Evolutionary conservation across 2,888 invertebrate genomes (phyloP), one percentile per base, ranked within the genome.

Genomic region (Xylota sylvarum): DNA sequence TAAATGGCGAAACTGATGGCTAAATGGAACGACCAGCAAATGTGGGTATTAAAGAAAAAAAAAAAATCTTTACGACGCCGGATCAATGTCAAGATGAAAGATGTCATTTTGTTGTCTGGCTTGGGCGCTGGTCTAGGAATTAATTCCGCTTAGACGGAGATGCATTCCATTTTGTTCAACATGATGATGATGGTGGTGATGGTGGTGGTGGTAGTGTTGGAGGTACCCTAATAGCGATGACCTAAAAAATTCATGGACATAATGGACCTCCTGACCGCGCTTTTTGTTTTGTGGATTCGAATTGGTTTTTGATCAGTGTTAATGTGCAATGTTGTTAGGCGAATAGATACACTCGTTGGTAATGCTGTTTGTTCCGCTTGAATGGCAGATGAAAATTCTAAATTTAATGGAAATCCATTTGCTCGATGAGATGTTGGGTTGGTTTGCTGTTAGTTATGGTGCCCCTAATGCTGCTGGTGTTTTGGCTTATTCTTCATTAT

Each of bases 401-500:
- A 79, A 79, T 62, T 56, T 84, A 84, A 84, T 84, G 84, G 73
- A 78, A 84, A 84, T 79, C 79, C 79, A 84, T 84, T 84, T 79
- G 62, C 12, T 9, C 74, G 64, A 70, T 76, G 70, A n/a, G n/a
- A 48, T 82, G 62, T 79, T 79, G 69, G 37, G 64, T 40, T 48
- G 76, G 40, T 60, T 23, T 30, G 48, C 37, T 58, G 56, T 30
- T 48, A 10, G 12, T 40, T 35, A 37, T 50, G 48, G n/a, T 32
- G 56, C 1, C 9, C 14, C 12, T 37, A 55, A 32, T 74, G 73
- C 65, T 78, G 43, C 52, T 74, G 73, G 58, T 78, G 52, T 43
- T 78, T 78, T 79, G 67, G 64, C 60, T 52, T 69, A 62, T 74
- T 81, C 73, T 69, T 69, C 62, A 76, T 74, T 76, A 81, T 79